Percentiles rank a stretch among this genome's conserved stretches.
phyloP scores from a whole-genome alignment of 2,797 vertebrate species.

The Muraenolepis orangiensis region DNA sequence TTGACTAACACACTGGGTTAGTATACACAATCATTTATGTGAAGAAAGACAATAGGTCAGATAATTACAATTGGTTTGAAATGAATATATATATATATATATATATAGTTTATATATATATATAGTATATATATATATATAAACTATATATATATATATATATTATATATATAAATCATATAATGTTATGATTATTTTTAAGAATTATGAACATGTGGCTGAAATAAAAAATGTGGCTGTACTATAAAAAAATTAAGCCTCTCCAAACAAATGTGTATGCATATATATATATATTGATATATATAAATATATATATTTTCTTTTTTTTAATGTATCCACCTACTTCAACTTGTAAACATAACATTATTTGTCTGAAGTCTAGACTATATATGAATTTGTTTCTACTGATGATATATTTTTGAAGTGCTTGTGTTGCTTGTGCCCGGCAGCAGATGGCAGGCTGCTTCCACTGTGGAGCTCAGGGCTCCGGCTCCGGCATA shows the following conservation, averaged over 20 bases:
- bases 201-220: no score
- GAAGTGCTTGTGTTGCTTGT: conserved; percentile 27
- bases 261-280: background rate
- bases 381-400: background rate
- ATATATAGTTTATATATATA: no score
- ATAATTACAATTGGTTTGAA: background rate
- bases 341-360: background rate
- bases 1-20: conserved; percentile 56
- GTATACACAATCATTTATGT: conserved; percentile 48
- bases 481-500: conserved; percentile 46
- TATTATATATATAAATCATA: no score
- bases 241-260: background rate
- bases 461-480: conserved; percentile 72
- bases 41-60: conserved; percentile 28
- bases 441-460: conserved; percentile 76
- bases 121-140: no score
- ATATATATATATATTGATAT: background rate
- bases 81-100: no score
- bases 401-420: background rate
- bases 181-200: no score
- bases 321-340: background rate
- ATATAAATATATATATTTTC: background rate
- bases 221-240: background rate
- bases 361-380: background rate
- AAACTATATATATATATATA: no score